Base-by-base conservation (phyloP, 1,140 invertebrate genomes). In the Drosophila willistoni region DNA sequence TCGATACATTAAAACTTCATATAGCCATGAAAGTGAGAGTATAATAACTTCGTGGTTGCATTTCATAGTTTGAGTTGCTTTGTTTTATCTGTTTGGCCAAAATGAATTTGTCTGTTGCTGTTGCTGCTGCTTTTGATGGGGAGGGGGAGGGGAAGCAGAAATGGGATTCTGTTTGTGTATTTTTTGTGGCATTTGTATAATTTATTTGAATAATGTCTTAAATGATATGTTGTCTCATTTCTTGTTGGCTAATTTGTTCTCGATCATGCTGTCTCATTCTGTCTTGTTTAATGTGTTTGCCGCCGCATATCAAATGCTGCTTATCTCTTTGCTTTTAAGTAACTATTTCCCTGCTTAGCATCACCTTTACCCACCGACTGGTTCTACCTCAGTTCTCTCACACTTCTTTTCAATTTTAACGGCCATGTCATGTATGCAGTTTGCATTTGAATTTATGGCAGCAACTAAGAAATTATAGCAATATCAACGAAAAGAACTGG, bases 201-300 rank as follows among this genome's bases (percentile, higher is more conserved):
- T 89, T 89, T 89, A 89, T 89, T 78, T 73, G 62, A 85, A 81
- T 81, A 76, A 65, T 77, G 66, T 78, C 81, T 76, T 90, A 89
- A 89, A 89, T 89, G 84, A 89, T 89, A 89, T 89, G 77, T 67
- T 79, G 75, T 86, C 83, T 71, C 79, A 87, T 76, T 86, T 79
- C 68, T 79, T 87, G 71, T 70, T 72, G 64, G 73, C 73, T 80
- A 89, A 87, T 87, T 89, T 84, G 84, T 82, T 73, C 73, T 68
- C 57, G 56, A 56, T 78, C 56, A 47, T 12, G 34, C 34, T 36
- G 34, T 36, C 36, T 3, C 12, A 39, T n/a, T 39, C 22, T 42
- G 75, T 19, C 44, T 68, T 64, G 70, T 67, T 47, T 64, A 36
- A 36, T 36, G 34, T 36, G 34, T 75, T 39, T 39, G 36, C 36